Base-by-base conservation (phyloP, 1,140 invertebrate genomes). In the Bicyclus anynana region DNA sequence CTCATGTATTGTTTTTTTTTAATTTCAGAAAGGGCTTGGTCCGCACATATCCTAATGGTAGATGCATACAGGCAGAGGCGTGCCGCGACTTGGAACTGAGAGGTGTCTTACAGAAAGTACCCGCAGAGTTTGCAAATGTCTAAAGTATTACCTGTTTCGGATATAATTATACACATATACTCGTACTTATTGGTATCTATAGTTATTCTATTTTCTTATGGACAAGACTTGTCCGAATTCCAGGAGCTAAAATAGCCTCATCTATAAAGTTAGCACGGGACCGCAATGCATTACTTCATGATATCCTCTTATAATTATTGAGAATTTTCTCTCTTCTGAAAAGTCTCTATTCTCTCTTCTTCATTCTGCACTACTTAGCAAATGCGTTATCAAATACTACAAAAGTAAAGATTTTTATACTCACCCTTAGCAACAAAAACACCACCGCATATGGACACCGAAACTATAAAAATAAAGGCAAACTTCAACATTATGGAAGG, bases 371-470 rank as follows among this genome's bases (percentile, higher is more conserved):
- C n/a, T n/a, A n/a, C n/a, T n/a, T n/a, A n/a, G n/a, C n/a, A n/a
- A n/a, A n/a, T n/a, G n/a, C n/a, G n/a, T n/a, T n/a, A n/a, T n/a
- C n/a, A n/a, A n/a, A n/a, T n/a, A n/a, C n/a, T n/a, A n/a, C n/a
- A n/a, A 17, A 21, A 27, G 5, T 48, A 16, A 49, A 7, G 7
- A 16, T 16, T 46, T 40, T 21, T 2, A 23, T 5, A 69, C 77
- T 69, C 52, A 84, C 80, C 78, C 67, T 84, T 72, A 10, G 61
- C 69, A 40, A 74, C 58, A 55, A 65, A 80, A 35, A 80, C 53
- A 17, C 46, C 70, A 13, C 47, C 42, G 18, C 49, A 37, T 6
- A 47, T 27, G n/a, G 14, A 66, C 37, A 48, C 52, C 37, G 10
- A 70, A 67, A 33, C 9, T 67, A 51, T 26, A 58, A 46, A 48